These are phyloP conservation scores for Podotricha telesiphe DNA, from an alignment of 2,888 invertebrate genomes.

Conservation along the genomic window DNA sequence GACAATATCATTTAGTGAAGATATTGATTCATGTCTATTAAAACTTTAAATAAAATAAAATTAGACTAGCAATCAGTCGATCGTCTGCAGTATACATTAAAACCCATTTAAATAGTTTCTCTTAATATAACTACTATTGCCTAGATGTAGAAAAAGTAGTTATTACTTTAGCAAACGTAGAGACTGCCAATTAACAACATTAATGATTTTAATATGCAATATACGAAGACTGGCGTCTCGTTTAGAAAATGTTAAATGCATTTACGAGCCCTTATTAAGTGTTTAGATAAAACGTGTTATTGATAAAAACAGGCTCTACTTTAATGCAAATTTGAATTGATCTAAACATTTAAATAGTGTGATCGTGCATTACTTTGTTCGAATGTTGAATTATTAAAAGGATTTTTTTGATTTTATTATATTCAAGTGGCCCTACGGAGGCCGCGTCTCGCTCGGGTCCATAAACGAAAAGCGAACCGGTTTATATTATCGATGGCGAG, in stretches of 20 bases:
- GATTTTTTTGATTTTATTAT: constrained; percentile 34
- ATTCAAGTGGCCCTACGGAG: constrained; percentile 36
- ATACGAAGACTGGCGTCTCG: constrained; percentile 38
- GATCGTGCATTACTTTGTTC: constrained; percentile 2
- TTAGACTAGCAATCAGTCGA: constrained; percentile 4
- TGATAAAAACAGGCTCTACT: constrained; percentile 33
- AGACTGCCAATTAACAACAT: constrained; percentile 35
- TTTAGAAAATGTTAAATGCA: constrained; percentile 42
- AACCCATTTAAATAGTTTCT: constrained; percentile 29
- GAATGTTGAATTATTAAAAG: constrained; percentile 8
- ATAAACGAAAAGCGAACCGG: constrained; percentile 78
- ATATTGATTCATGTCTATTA: background rate
- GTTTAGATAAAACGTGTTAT: constrained; percentile 36
- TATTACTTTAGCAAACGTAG: constrained; percentile 46
- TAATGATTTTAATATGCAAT: constrained; percentile 41
- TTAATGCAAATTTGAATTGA: constrained; percentile 28
- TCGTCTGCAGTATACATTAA: background rate
- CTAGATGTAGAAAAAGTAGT: constrained; percentile 27
- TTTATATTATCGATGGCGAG: constrained; percentile 78
- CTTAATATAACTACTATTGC: background rate
- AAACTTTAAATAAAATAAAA: background rate
- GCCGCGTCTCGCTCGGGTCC: constrained; percentile 47
- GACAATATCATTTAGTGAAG: constrained; percentile 6
- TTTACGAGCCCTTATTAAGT: constrained; percentile 37
- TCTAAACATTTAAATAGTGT: constrained; percentile 15